Conservation (phyloP, 2,888 invertebrate species). For the Agriopis aurantiaria region DNA sequence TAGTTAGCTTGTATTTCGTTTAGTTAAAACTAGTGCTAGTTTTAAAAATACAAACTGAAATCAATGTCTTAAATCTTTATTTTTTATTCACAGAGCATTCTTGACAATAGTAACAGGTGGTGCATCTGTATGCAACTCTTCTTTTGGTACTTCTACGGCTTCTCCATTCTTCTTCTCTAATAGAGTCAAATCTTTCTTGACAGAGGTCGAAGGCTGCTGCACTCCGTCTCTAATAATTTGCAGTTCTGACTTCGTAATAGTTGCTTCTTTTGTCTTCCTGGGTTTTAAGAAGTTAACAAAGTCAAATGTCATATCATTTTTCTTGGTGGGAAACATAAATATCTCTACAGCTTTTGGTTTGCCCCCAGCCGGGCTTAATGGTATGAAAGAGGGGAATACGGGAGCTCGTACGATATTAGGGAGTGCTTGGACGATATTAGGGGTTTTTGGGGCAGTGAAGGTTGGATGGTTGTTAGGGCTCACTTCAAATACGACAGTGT, state of each 20-base stretch:
- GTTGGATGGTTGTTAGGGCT: slow-evolving; percentile 53
- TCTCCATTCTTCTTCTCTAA: slow-evolving; percentile 50
- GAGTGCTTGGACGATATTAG: slow-evolving; percentile 6
- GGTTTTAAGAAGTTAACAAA: slow-evolving; percentile 35
- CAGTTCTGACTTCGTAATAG: slow-evolving; percentile 56
- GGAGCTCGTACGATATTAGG: slow-evolving; percentile 10
- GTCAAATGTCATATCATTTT: slow-evolving; percentile 51
- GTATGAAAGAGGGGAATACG: slow-evolving; percentile 2
- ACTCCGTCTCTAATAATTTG: slow-evolving; percentile 68
- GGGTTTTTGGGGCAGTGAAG: slow-evolving; percentile 52
- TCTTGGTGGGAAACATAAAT: slow-evolving; percentile 71
- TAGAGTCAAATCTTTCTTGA: slow-evolving; percentile 65
- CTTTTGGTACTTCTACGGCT: slow-evolving; percentile 37
- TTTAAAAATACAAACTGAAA: slow-evolving; percentile 8
- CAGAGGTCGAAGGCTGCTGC: slow-evolving; percentile 55
- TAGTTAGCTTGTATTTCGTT: no score
- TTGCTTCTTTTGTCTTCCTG: slow-evolving; percentile 10
- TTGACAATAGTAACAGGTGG: slow-evolving; percentile 28
- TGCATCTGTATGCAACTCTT: slow-evolving; percentile 47
- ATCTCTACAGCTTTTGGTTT: slow-evolving; percentile 72
- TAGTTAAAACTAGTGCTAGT: no score
- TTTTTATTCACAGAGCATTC: slow-evolving; percentile 51
- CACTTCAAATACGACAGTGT: slow-evolving; percentile 67
- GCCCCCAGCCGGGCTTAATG: slow-evolving; percentile 35
- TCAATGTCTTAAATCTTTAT: slow-evolving; percentile 21